Conservation (phyloP, 2,888 invertebrate species). For the Keiferia lycopersicella region DNA sequence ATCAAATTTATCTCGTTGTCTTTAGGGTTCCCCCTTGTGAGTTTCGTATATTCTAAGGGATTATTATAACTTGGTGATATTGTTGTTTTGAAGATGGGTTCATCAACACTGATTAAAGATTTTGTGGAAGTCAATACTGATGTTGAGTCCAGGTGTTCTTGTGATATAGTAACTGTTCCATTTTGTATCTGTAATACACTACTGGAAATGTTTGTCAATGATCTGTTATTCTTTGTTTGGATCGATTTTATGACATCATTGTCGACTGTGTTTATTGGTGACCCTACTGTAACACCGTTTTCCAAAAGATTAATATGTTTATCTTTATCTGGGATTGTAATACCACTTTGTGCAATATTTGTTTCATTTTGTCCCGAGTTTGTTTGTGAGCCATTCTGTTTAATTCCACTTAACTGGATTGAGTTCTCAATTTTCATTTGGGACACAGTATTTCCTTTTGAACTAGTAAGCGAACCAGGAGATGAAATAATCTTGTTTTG, state of each 20-base stretch:
- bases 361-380: neutral
- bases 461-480: neutral
- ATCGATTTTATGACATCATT: neutral
- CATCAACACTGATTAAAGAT: too few relatives aligned
- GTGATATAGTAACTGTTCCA: constrained; percentile 1
- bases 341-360: neutral
- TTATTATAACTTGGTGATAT: neutral
- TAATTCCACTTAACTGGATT: neutral
- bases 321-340: neutral
- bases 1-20: neutral
- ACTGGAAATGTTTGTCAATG: neutral
- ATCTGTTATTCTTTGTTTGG: neutral
- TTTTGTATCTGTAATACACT: neutral
- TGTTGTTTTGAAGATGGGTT: too few relatives aligned
- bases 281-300: neutral
- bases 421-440: neutral
- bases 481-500: neutral
- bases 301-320: neutral
- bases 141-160: neutral
- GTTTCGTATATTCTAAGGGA: neutral
- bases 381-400: neutral
- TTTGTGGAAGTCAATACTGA: neutral
- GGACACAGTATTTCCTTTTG: neutral
- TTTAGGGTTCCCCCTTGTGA: constrained; percentile 1
- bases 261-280: neutral